A percentile compares a stretch with the other conserved stretches of the same genome.
Evolutionary conservation across 2,888 invertebrate species (phyloP).

Genomic region (Leucophenga maculata): DNA sequence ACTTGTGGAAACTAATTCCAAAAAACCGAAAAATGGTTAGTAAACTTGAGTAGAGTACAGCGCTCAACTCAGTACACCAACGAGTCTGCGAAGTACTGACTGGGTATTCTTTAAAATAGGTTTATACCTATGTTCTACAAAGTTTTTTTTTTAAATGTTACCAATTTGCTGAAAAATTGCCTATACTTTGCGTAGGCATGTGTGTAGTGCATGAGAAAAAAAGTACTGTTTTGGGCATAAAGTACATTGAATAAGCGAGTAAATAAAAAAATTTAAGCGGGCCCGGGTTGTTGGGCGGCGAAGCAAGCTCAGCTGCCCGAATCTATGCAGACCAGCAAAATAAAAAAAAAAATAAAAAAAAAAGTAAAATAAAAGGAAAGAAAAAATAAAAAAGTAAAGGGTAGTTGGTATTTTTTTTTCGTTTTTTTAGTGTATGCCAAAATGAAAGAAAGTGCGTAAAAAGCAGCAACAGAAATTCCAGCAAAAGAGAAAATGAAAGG

Average conservation of each 20-base stretch:
- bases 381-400: constrained; percentile 43
- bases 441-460: not conserved
- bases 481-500: too few species aligned
- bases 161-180: too few species aligned
- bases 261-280: constrained; percentile 11
- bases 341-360: constrained; percentile 46
- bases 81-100: too few species aligned
- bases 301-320: too few species aligned
- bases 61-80: too few species aligned
- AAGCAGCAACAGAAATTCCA: not conserved
- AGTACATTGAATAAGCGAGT: constrained; percentile 49
- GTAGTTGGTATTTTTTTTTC: constrained; percentile 44
- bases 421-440: constrained; percentile 35
- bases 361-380: constrained; percentile 27
- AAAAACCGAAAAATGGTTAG: too few species aligned
- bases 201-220: constrained; percentile 11
- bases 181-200: too few species aligned
- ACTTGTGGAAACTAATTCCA: too few species aligned
- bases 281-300: constrained; percentile 17
- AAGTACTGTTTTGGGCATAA: constrained; percentile 53
- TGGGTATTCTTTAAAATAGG: too few species aligned
- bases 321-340: constrained; percentile 53
- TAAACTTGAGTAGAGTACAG: too few species aligned
- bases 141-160: too few species aligned
- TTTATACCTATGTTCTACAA: too few species aligned